phyloP scores from a whole-genome alignment of 2,888 invertebrate species.

The Drosophila rellima region DNA sequence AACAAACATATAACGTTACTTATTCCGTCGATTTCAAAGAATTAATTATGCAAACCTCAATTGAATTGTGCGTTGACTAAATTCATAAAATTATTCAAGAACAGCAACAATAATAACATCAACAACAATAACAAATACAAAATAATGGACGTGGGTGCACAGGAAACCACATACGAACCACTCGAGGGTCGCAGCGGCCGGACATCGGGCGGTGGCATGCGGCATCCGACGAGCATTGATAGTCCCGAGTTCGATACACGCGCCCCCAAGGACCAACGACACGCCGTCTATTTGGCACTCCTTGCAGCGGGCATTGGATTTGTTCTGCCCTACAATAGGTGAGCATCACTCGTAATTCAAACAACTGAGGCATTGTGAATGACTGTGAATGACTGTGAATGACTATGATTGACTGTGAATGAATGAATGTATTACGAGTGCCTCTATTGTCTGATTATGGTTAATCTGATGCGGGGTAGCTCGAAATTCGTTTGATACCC shows the following conservation, averaged over 20 bases:
- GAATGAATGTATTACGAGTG: constrained; percentile 32
- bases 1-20: constrained; percentile 24
- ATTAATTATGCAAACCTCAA: constrained; percentile 57
- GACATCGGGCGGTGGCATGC: constrained; percentile 50
- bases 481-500: not conserved
- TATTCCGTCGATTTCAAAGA: constrained; percentile 35
- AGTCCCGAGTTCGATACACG: constrained; percentile 85
- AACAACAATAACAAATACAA: constrained; percentile 2
- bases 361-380: constrained; percentile 5
- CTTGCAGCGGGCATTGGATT: constrained; percentile 95
- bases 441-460: not conserved
- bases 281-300: constrained; percentile 86
- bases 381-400: too few relatives aligned
- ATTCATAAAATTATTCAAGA: constrained; percentile 5
- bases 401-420: too few relatives aligned
- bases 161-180: constrained; percentile 85
- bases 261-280: constrained; percentile 85
- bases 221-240: constrained; percentile 82
- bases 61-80: constrained; percentile 27
- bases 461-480: too few relatives aligned
- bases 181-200: constrained; percentile 81
- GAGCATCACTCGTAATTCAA: constrained; percentile 41
- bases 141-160: constrained; percentile 75
- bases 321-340: constrained; percentile 96
- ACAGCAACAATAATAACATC: constrained; percentile 17